Percentiles rank a stretch among this genome's conserved stretches.
Evolutionary conservation across 2,797 vertebrate species (phyloP).

Genomic region (Fratercula arctica): DNA sequence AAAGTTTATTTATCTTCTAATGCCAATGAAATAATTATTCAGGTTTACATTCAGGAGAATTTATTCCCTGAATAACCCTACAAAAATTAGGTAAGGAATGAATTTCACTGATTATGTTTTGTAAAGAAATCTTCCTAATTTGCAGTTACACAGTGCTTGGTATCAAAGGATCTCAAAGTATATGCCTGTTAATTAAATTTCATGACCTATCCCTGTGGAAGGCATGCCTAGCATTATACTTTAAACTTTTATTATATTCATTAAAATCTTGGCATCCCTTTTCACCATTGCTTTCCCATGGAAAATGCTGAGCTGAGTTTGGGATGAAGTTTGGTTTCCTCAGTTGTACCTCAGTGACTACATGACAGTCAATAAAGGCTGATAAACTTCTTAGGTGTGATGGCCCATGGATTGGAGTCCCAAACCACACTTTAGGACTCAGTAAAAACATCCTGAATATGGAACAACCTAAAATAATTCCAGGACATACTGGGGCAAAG

Average conservation of each 20-base stretch:
- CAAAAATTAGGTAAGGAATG: background rate
- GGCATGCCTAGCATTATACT: background rate
- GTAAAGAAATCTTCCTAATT: constrained; percentile 20
- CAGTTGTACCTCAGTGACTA: background rate
- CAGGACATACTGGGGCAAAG: background rate
- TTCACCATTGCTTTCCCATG: background rate
- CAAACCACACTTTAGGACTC: background rate
- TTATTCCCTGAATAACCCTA: background rate
- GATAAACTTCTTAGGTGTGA: background rate
- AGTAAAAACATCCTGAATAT: background rate
- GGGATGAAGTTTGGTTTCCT: background rate
- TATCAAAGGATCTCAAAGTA: constrained; percentile 27
- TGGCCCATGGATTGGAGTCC: background rate
- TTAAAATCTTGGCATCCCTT: background rate
- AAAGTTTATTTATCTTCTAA: background rate
- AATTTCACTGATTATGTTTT: background rate
- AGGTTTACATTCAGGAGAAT: background rate
- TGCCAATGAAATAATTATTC: background rate
- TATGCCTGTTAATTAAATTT: constrained; percentile 41
- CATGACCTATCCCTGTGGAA: background rate
- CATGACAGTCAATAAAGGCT: background rate
- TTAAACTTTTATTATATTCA: background rate
- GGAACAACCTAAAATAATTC: background rate
- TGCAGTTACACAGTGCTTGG: background rate
- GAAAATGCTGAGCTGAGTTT: background rate